Percentiles rank a stretch among this genome's conserved stretches.
phyloP scores from a whole-genome alignment of 1,140 invertebrate species.

The Pseudomyrmex flavicornis region DNA sequence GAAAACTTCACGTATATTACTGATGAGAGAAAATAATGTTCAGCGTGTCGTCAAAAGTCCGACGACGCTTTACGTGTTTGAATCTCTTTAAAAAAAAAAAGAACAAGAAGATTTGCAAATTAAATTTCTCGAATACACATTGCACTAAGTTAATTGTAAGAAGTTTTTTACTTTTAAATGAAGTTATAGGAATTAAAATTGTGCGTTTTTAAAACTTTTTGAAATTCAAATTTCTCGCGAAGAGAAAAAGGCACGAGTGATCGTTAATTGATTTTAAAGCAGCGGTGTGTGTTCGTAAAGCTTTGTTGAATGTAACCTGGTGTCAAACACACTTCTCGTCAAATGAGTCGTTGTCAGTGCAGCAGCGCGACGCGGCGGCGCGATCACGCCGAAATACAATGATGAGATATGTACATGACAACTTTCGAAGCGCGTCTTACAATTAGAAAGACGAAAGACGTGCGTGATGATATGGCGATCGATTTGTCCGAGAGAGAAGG shows the following conservation, averaged over 20 bases:
- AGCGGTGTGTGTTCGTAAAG: not conserved
- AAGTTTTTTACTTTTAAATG: not conserved
- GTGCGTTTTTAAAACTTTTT: not conserved
- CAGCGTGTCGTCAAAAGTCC: too few relatives aligned
- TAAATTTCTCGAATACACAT: too few relatives aligned
- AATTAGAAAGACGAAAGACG: constrained; percentile 2
- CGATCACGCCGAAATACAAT: constrained; percentile 1
- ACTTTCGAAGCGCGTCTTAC: not conserved
- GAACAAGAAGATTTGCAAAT: too few relatives aligned
- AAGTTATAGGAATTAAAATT: not conserved
- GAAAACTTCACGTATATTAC: not conserved
- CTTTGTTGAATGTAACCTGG: constrained; percentile 23
- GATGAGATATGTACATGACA: not conserved
- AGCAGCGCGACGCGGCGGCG: not conserved
- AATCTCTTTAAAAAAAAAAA: not conserved
- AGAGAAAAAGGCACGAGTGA: not conserved
- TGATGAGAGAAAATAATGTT: too few relatives aligned
- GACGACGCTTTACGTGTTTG: not conserved
- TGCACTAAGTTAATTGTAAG: too few relatives aligned
- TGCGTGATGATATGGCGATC: constrained; percentile 13
- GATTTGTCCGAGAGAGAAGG: not conserved
- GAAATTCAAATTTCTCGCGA: not conserved
- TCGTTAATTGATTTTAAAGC: constrained; percentile 18
- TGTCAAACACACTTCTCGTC: constrained; percentile 19
- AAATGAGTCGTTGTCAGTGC: constrained; percentile 28